Percentiles rank a stretch among this genome's conserved stretches.
These are phyloP conservation scores for Pseudoatta argentina DNA, from an alignment of 1,140 invertebrate species.

Conservation along the genomic window DNA sequence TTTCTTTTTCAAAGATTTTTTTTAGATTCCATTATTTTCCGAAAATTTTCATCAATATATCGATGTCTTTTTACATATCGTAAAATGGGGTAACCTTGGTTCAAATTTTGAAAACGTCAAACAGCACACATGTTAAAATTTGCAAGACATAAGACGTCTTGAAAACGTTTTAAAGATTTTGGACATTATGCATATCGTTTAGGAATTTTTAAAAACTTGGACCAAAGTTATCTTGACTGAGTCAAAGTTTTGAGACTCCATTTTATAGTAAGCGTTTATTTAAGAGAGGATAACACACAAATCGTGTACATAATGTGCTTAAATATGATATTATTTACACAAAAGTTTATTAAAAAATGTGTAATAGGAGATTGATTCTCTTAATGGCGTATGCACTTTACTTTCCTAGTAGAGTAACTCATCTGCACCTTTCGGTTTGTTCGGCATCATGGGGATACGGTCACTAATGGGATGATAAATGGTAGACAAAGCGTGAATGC, in stretches of 20 bases:
- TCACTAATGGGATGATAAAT: constrained; percentile 71
- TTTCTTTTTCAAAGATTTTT: no score
- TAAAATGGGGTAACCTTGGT: no score
- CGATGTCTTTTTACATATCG: neutral
- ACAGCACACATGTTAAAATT: no score
- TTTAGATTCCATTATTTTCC: no score
- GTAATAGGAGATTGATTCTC: constrained; percentile 8
- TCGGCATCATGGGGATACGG: constrained; percentile 47
- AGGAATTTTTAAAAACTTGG: no score
- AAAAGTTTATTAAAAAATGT: neutral
- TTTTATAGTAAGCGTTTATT: no score
- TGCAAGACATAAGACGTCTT: no score
- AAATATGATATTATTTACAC: constrained; percentile 3
- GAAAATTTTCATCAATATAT: neutral
- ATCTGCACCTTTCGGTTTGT: constrained; percentile 59
- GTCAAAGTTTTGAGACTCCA: no score
- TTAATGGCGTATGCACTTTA: constrained; percentile 56
- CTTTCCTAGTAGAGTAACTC: constrained; percentile 15
- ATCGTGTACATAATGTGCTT: neutral
- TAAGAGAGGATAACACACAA: neutral
- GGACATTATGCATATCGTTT: no score
- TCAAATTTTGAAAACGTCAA: no score
- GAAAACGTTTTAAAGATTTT: no score
- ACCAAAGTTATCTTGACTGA: no score
- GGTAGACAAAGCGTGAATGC: constrained; percentile 61